Base-by-base conservation (phyloP, 2,888 invertebrate genomes). In the Ophioninae sp. region DNA sequence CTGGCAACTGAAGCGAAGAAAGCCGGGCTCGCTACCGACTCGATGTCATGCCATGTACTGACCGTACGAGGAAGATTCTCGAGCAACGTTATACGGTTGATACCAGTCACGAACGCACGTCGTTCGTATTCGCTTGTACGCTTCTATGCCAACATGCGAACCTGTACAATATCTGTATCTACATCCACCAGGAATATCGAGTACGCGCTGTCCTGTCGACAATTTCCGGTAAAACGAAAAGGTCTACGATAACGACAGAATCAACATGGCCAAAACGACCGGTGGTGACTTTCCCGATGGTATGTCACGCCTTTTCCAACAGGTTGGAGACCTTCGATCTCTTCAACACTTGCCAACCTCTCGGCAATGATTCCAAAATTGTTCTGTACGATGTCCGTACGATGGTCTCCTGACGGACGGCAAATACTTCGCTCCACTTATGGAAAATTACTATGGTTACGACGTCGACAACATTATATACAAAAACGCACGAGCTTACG, bases 361-460 rank as follows among this genome's bases (percentile, higher is more conserved):
- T 50, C 17, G 50, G 13, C 6, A 50, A 50, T 17, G 10, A 10
- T 39, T 21, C 37, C 20, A 23, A n/a, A 10, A 30, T 21, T 41
- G 21, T 30, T 23, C 68, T 64, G 37, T 62, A 77, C 61, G 37
- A 0, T 0, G 23, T 64, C 44, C 61, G 59, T 59, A 61, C 68
- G 70, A n/a, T 56, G 59, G 74, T 37, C 37, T 44, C 7, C n/a
- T 44, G n/a, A 76, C 56, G 44, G 67, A 67, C 65, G 17, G 64
- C 70, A 78, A 72, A 67, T 65, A 64, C 41, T 56, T 57, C 8
- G 50, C 57, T 50, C 17, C 50, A 39, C 65, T 57, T 61, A 61
- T 61, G 6, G 68, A 68, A 78, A 84, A 85, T 85, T 72, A 83
- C 85, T 84, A 85, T 85, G 85, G 85, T 85, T 82, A 85, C 85